These are phyloP conservation scores for Empidonax traillii DNA, from an alignment of 2,113 vertebrate genomes.

Conservation along the genomic window DNA sequence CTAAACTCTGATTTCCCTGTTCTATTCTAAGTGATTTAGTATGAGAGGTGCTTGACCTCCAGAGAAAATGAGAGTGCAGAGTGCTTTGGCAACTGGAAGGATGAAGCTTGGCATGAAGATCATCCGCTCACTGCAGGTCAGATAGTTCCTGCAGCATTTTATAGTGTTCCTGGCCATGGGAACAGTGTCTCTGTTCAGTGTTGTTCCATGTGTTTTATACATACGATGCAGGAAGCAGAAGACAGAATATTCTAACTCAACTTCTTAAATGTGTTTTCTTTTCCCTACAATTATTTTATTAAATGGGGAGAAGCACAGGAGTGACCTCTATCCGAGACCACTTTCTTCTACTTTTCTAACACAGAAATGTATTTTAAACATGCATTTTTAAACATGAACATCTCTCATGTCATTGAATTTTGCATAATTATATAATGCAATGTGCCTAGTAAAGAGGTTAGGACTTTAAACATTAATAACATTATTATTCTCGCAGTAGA, in stretches of 20 bases:
- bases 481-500: slow-evolving; percentile 13
- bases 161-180: neutral
- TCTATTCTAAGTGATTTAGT: neutral
- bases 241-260: neutral
- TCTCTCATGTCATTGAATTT: slow-evolving; percentile 6
- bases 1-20: slow-evolving; percentile 20
- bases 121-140: neutral
- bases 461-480: slow-evolving; percentile 55
- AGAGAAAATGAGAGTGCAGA: neutral
- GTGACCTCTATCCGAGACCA: neutral
- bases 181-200: neutral
- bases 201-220: neutral
- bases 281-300: neutral
- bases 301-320: neutral
- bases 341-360: neutral
- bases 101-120: neutral
- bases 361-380: neutral
- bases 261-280: neutral
- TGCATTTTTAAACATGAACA: slow-evolving; percentile 34
- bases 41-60: slow-evolving; percentile 14
- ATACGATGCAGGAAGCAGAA: neutral
- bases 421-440: slow-evolving; percentile 21
- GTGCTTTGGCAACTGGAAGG: neutral
- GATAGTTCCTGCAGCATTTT: neutral
- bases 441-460: slow-evolving; percentile 19